These are phyloP conservation scores for Diabrotica balteata DNA, from an alignment of 2,888 invertebrate genomes.

Conservation along the genomic window DNA sequence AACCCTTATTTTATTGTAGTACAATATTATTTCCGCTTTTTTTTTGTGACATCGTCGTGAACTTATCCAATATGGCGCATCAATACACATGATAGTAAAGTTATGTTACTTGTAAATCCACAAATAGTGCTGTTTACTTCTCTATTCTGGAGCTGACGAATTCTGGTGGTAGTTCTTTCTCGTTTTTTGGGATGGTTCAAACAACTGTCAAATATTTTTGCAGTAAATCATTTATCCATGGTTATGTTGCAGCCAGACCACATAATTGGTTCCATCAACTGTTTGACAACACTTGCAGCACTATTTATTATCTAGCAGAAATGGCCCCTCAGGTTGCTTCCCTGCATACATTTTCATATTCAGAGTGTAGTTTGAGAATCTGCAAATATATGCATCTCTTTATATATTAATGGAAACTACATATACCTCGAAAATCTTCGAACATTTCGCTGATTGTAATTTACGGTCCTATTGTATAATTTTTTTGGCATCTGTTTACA, in stretches of 20 bases:
- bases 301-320: conserved; percentile 6
- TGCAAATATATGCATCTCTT: too few relatives aligned
- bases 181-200: conserved; percentile 13
- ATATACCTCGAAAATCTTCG: conserved; percentile 13
- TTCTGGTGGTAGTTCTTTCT: neutral
- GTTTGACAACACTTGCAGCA: conserved; percentile 12
- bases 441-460: conserved; percentile 23
- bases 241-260: conserved; percentile 10
- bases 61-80: conserved; percentile 7
- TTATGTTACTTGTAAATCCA: too few relatives aligned
- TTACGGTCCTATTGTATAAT: conserved; percentile 8
- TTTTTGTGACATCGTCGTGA: conserved; percentile 4
- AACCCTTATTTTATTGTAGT: conserved; percentile 10
- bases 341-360: conserved; percentile 23
- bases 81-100: conserved; percentile 1
- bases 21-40: conserved; percentile 8
- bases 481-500: conserved; percentile 11
- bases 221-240: neutral
- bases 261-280: conserved; percentile 11
- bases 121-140: too few relatives aligned
- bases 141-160: too few relatives aligned
- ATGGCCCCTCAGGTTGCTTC: conserved; percentile 19
- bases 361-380: neutral
- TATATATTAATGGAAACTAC: conserved; percentile 19
- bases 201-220: conserved; percentile 13